These are phyloP conservation scores for Strigamia maritima DNA, from an alignment of 2,888 invertebrate genomes.

Conservation along the genomic window DNA sequence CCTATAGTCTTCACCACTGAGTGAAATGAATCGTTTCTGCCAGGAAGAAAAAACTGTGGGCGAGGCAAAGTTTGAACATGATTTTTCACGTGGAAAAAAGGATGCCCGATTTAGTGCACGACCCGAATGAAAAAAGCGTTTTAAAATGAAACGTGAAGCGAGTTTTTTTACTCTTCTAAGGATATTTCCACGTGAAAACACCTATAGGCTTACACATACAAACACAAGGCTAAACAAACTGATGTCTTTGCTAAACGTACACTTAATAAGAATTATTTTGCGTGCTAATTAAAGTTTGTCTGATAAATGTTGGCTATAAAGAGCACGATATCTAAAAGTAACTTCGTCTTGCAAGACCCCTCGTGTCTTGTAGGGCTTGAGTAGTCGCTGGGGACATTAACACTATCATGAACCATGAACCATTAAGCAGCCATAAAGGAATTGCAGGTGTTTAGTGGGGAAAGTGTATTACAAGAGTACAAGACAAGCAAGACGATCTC, in stretches of 20 bases:
- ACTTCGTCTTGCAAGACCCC: background rate
- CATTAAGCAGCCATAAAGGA: constrained; percentile 34
- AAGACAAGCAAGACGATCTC: background rate
- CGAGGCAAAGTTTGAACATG: too few species aligned
- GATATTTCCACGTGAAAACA: too few species aligned
- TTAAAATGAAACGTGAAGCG: too few species aligned
- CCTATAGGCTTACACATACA: too few species aligned
- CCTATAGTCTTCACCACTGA: too few species aligned
- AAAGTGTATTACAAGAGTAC: constrained; percentile 30
- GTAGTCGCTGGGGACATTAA: constrained; percentile 20
- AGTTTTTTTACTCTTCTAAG: too few species aligned
- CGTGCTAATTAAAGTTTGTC: constrained; percentile 24
- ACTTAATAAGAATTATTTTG: background rate
- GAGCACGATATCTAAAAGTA: constrained; percentile 1
- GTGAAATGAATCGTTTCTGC: too few species aligned
- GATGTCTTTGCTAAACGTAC: background rate
- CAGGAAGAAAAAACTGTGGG: too few species aligned
- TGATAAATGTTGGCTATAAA: constrained; percentile 11
- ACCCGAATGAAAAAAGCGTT: too few species aligned
- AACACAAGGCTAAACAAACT: too few species aligned
- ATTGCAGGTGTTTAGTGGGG: constrained; percentile 24
- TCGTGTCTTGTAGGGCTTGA: constrained; percentile 11
- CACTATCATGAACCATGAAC: constrained; percentile 25
- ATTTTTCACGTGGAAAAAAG: too few species aligned
- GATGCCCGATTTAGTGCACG: too few species aligned